These are phyloP conservation scores for Anabas testudineus DNA, from an alignment of 2,797 vertebrate genomes.

Conservation along the genomic window DNA sequence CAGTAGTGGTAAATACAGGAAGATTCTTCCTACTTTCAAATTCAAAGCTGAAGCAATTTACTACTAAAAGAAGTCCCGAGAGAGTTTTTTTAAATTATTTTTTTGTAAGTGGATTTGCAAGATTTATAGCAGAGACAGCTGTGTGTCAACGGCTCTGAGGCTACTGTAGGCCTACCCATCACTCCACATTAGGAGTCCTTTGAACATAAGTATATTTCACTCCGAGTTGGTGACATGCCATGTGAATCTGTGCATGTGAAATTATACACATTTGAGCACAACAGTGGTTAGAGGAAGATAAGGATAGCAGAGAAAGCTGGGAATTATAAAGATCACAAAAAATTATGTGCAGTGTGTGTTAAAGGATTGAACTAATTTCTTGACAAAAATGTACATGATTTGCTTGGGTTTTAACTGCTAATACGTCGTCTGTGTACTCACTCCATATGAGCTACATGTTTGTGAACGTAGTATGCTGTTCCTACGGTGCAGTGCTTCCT, in stretches of 20 bases:
- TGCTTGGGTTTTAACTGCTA: slow-evolving; percentile 30
- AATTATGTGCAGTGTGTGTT: slow-evolving; percentile 70
- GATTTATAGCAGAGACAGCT: slow-evolving; percentile 88
- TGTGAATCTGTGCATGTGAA: slow-evolving; percentile 83
- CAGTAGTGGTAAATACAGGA: slow-evolving; percentile 30
- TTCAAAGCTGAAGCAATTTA: slow-evolving; percentile 77
- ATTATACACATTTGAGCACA: slow-evolving; percentile 82
- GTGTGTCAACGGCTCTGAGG: slow-evolving; percentile 84
- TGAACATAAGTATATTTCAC: slow-evolving; percentile 86
- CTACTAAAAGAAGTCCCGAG: slow-evolving; percentile 74
- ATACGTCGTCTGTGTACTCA: slow-evolving; percentile 17
- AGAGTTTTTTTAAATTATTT: slow-evolving; percentile 53
- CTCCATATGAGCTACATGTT: slow-evolving; percentile 30
- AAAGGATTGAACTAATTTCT: slow-evolving; percentile 75
- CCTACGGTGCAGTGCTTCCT: slow-evolving; percentile 7
- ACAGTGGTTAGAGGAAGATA: slow-evolving; percentile 79
- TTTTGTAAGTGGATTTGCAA: slow-evolving; percentile 82
- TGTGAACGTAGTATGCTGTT: slow-evolving; percentile 36
- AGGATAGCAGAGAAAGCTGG: slow-evolving; percentile 63
- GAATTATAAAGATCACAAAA: slow-evolving; percentile 78
- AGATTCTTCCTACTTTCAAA: slow-evolving; percentile 58
- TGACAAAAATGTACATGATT: slow-evolving; percentile 51
- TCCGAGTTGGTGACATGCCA: slow-evolving; percentile 83
- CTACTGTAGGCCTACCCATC: slow-evolving; percentile 80
- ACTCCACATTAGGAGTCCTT: slow-evolving; percentile 86